Evolutionary conservation across 2,888 invertebrate species (phyloP), one percentile per base, ranked within the genome.

Genomic region (Acanthosepion lycidas): DNA sequence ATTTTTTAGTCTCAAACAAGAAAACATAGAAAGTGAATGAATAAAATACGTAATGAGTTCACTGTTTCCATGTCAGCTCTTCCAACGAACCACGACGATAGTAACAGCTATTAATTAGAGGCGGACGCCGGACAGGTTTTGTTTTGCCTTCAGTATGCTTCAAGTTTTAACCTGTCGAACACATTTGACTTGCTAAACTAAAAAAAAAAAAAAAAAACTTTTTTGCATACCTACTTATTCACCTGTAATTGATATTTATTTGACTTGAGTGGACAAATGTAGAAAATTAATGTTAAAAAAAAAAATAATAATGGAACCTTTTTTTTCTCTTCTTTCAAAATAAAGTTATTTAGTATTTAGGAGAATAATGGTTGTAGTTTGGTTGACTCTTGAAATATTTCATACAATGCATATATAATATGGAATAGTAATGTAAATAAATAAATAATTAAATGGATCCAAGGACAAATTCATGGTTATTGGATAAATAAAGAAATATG

Each of bases 141-240:
- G 0, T n/a, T 78, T 78, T 78, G n/a, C 23, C 26, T 78, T n/a
- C 5, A 15, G 5, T 0, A 78, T 2, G n/a, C 78, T 78, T 78
- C 78, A 78, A 78, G 78, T 78, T 78, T 78, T 78, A 78, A 78
- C 78, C 78, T 78, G 78, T 78, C 78, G n/a, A 78, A 78, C n/a
- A 78, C 18, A 78, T n/a, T n/a, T n/a, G 78, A 33, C 78, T 78
- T 15, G 12, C 3, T n/a, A 78, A 78, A 78, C 78, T 42, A 42
- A 42, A 42, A 42, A 42, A 33, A 33, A 33, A 33, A 33, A 33
- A 42, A 42, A 42, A 42, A 42, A 42, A 42, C 2, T 3, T 78
- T 78, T 78, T 15, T 78, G 15, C 33, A 15, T 78, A 5, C 33
- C n/a, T 78, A 78, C n/a, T 78, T 78, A 2, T n/a, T 78, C n/a